A percentile compares a stretch with the other conserved stretches of the same genome.
These are phyloP conservation scores for Neopelma chrysocephalum DNA, from an alignment of 2,797 vertebrate species.

Conservation along the genomic window DNA sequence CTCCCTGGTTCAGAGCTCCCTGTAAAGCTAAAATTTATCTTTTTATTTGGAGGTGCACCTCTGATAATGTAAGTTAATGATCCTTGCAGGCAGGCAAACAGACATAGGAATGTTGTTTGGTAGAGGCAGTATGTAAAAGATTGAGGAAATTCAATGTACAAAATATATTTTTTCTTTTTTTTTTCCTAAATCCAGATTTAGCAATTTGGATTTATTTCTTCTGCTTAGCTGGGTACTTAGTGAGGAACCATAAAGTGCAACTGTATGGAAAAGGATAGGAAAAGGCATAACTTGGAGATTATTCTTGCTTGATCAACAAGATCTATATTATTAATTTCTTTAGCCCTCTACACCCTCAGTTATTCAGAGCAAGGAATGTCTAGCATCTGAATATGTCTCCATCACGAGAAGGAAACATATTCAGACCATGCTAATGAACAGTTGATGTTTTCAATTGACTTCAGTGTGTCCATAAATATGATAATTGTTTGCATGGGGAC, in stretches of 20 bases:
- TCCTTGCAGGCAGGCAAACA: not conserved
- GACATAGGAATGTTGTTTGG: not conserved
- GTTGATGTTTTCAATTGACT: not conserved
- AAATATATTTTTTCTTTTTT: not conserved
- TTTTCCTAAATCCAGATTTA: not conserved
- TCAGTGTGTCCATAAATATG: not conserved
- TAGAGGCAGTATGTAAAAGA: not conserved
- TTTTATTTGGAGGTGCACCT: not conserved
- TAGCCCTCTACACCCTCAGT: not conserved
- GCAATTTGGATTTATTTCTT: not conserved
- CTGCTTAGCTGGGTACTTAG: not conserved
- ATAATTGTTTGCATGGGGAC: not conserved
- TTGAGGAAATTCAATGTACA: not conserved
- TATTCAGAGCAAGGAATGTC: not conserved
- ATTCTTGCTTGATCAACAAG: not conserved
- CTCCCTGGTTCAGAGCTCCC: not conserved
- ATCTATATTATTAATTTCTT: not conserved
- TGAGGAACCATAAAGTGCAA: not conserved
- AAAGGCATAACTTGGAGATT: not conserved
- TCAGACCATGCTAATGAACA: not conserved
- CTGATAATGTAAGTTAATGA: not conserved
- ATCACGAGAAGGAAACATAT: not conserved
- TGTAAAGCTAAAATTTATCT: not conserved
- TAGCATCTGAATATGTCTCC: not conserved
- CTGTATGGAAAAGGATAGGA: not conserved